Base-by-base conservation (phyloP, 2,797 vertebrate species). In the Channallabes apus region DNA sequence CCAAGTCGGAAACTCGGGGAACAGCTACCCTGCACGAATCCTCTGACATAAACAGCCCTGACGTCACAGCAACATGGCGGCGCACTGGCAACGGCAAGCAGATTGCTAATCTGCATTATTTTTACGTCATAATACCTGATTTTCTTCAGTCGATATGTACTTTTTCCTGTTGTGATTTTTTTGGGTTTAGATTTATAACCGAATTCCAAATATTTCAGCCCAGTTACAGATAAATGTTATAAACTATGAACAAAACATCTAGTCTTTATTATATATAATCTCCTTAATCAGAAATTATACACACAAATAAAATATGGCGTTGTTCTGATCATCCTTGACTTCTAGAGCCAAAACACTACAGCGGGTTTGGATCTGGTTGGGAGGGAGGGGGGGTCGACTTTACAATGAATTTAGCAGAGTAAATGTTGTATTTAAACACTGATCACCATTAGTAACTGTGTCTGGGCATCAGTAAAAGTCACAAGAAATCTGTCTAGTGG, bases 1-100 rank as follows among this genome's bases (percentile, higher is more conserved):
- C 61, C 77, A 80, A 8, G 12, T 27, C 14, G 77, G 35, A 24
- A 46, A 17, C 12, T 17, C 59, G 3, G 24, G 22, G 6, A 46
- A 27, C 24, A 46, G 27, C 22, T 24, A 27, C 24, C 6, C 9
- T 80, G 1, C 35, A 35, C 15, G 32, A 62, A 62, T 41, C 17
- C 32, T n/a, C 58, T 27, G 6, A 46, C 7, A 46, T 80, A 64
- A 80, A 64, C 77, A 80, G 64, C 27, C 0, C 3, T 64, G 77
- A 80, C 77, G 77, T 80, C 59, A 64, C 22, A 46, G 18, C 35
- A 80, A 80, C 9, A 80, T 80, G 59, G 77, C 77, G 32, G 59
- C 77, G 35, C 35, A 41, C 35, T 24, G 35, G 8, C 14, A 41
- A 64, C 24, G 59, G 59, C 27, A 41, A 80, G 2, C 32, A 41